Evolutionary conservation across 2,113 vertebrate genomes (phyloP), one percentile per base, ranked within the genome.

Genomic region (Apodemus speciosus): DNA sequence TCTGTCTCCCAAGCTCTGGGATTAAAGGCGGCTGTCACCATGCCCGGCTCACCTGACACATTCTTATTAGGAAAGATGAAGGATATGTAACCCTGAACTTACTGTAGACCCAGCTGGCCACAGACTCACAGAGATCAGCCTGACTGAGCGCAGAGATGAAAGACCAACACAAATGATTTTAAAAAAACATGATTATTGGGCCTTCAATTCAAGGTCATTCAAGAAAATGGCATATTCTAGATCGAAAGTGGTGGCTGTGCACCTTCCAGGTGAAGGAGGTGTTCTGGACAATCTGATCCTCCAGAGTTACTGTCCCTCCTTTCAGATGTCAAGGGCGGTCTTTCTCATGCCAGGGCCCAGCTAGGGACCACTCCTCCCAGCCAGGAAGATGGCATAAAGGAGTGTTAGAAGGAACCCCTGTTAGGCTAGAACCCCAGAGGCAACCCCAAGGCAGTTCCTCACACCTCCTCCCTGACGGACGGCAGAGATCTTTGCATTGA

Each of bases 161-260:
- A 40, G 46, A 51, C 64, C 46, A 51, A 23, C 32, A 46, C 35
- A 60, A 58, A 84, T 32, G 18, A 10, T 16, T 93, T 51, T 23
- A 35, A 77, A 89, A n/a, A 53, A 72, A 43, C 16, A 14, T 32
- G 76, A 79, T 81, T 68, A 38, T 58, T 38, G 83, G 49, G 6
- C n/a, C 77, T 90, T 77, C 40, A 14, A 32, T 60, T 79, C 88
- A 79, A 95, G 66, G 49, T 81, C 76, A 53, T 51, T 49, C 23
- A 77, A 77, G 76, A 81, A 90, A 88, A 91, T 62, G 27, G 43
- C 16, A 53, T 60, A 62, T 81, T 66, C 83, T 85, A 76, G 72
- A 76, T 32, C 60, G 72, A 89, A 88, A 92, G 49, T 60, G 38
- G 46, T 30, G 51, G 58, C 27, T 84, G 40, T 49, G 71, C 49